These are phyloP conservation scores for Penelope pileata DNA, from an alignment of 2,113 vertebrate genomes.

Conservation along the genomic window DNA sequence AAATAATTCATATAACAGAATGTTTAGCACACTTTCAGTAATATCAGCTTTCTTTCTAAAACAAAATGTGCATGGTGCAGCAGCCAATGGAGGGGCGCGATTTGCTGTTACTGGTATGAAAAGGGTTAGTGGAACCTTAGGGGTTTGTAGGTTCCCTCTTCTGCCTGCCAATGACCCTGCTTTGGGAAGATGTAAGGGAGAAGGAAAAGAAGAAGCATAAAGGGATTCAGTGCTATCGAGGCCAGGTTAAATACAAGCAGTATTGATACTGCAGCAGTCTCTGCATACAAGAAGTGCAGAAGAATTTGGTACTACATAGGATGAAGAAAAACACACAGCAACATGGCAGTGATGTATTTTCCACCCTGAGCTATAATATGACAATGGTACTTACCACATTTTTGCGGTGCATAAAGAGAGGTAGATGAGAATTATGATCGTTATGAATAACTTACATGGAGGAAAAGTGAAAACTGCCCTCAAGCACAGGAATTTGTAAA, in stretches of 20 bases:
- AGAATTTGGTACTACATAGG: not conserved
- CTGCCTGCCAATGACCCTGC: not conserved
- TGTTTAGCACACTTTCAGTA: not conserved
- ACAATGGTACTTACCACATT: conserved; percentile 3
- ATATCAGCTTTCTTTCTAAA: not conserved
- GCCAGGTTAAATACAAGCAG: not conserved
- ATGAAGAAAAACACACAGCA: not conserved
- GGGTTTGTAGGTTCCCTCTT: not conserved
- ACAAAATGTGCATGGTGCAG: not conserved
- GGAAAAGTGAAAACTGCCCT: not conserved
- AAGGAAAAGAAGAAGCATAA: not conserved
- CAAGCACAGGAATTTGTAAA: not conserved
- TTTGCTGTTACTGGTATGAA: not conserved
- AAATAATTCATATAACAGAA: conserved; percentile 3
- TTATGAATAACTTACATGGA: not conserved
- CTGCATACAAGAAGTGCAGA: not conserved
- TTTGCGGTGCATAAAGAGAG: not conserved
- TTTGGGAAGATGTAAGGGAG: not conserved
- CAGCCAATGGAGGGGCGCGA: not conserved
- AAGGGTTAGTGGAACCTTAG: not conserved
- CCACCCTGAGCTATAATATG: not conserved
- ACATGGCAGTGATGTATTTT: not conserved
- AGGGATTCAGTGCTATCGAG: not conserved
- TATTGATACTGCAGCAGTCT: not conserved
- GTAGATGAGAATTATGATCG: not conserved